phyloP scores from a whole-genome alignment of 2,797 vertebrate genomes.

The Sciurus carolinensis region DNA sequence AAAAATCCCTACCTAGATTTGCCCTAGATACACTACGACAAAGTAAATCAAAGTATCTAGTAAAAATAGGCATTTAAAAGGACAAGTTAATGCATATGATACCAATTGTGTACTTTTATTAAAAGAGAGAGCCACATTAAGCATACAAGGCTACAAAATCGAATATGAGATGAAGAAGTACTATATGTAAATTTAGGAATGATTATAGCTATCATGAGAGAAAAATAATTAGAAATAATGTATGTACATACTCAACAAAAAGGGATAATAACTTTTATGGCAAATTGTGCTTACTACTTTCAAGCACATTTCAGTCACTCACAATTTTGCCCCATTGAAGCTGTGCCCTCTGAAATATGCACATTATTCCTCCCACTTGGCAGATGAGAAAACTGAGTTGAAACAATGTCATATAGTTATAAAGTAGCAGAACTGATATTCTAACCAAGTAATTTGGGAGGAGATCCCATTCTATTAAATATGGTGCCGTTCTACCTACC shows the following conservation, averaged over 20 bases:
- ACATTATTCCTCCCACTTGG: background rate
- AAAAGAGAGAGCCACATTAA: background rate
- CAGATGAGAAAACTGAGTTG: background rate
- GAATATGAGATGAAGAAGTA: background rate
- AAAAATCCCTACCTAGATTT: background rate
- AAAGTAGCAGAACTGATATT: background rate
- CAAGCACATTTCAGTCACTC: background rate
- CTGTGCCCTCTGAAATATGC: background rate
- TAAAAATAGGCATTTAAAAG: background rate
- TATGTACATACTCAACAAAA: background rate
- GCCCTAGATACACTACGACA: background rate
- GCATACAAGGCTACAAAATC: background rate
- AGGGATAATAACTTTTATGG: background rate
- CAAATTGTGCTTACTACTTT: background rate
- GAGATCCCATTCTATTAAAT: background rate
- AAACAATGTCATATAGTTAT: background rate
- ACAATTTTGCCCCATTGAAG: background rate
- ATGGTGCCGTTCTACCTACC: background rate
- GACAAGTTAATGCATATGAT: background rate
- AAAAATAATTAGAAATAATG: slow-evolving; percentile 3
- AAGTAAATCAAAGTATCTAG: background rate
- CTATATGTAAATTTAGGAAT: background rate
- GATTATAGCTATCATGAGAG: background rate
- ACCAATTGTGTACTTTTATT: background rate
- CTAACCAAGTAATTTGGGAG: background rate